A percentile compares a stretch with the other conserved stretches of the same genome.
phyloP scores from a whole-genome alignment of 2,113 vertebrate genomes.

The Scytalopus superciliaris region DNA sequence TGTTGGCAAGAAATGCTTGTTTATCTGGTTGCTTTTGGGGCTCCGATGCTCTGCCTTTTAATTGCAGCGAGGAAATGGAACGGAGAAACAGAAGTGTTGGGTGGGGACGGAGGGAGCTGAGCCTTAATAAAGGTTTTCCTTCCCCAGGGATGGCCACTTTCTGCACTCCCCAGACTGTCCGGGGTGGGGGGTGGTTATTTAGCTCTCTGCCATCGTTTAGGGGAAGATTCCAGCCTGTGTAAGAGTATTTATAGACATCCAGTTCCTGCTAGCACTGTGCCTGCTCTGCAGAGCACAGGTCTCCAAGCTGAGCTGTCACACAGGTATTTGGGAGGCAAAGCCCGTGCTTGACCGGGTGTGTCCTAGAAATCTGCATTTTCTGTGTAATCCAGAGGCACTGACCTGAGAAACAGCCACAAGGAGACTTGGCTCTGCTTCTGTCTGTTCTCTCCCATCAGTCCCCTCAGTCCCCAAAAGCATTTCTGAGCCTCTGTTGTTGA shows the following conservation, averaged over 20 bases:
- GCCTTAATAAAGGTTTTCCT: background rate
- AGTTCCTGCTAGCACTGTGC: accelerated
- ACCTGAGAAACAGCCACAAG: background rate
- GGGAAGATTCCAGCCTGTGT: background rate
- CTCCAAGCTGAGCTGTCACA: accelerated
- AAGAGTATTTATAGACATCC: accelerated
- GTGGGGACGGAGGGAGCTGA: background rate
- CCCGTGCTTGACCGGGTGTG: background rate
- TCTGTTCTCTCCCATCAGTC: background rate
- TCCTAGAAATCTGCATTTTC: background rate
- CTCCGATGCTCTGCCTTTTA: background rate
- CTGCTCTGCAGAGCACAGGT: background rate
- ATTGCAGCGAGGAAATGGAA: background rate
- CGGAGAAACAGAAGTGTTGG: background rate
- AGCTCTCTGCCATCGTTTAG: background rate
- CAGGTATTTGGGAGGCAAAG: background rate
- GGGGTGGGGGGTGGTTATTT: accelerated
- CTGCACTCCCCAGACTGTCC: background rate
- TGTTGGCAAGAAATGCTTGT: background rate
- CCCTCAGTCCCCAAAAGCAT: background rate
- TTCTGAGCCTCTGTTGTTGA: background rate
- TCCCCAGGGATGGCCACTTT: background rate
- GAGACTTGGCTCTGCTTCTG: background rate
- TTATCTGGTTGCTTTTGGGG: background rate
- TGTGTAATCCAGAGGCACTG: background rate